Evolutionary conservation across 2,113 vertebrate genomes (phyloP).

Genomic region (Mustela lutreola): DNA sequence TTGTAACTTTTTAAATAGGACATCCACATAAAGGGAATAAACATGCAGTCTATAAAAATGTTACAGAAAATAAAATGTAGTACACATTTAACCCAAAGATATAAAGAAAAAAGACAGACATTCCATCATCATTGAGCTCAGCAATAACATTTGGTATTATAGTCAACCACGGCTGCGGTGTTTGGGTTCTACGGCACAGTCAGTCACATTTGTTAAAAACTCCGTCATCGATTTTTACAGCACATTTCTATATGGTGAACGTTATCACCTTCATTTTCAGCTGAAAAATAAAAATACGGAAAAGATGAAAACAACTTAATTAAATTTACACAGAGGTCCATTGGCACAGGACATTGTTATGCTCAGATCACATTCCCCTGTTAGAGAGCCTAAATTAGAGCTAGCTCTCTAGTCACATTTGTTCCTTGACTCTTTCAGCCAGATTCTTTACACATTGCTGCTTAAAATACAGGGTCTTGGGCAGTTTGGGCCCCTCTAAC

Average conservation of each 20-base stretch:
- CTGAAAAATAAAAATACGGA: constrained; percentile 13
- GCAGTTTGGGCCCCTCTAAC: neutral
- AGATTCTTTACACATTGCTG: neutral
- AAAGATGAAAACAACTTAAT: constrained; percentile 28
- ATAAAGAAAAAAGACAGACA: neutral
- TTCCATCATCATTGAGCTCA: constrained; percentile 16
- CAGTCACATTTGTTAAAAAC: neutral
- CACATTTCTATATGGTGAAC: neutral
- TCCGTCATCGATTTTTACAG: neutral
- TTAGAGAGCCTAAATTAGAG: neutral
- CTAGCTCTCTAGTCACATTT: neutral
- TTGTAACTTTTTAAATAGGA: constrained; percentile 30
- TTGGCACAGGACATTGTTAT: neutral
- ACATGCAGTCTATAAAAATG: neutral
- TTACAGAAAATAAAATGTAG: constrained; percentile 35
- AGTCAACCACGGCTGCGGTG: neutral
- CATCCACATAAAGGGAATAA: neutral
- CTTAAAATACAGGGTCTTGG: neutral
- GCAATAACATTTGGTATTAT: neutral
- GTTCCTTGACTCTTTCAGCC: neutral
- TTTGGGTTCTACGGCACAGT: neutral
- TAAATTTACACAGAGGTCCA: neutral
- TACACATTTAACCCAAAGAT: neutral
- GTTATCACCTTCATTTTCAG: neutral
- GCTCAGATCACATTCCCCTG: neutral